Evolutionary conservation across 2,113 vertebrate species (phyloP), one percentile per base, ranked within the genome.

Genomic region (Actenoides lindsayi): DNA sequence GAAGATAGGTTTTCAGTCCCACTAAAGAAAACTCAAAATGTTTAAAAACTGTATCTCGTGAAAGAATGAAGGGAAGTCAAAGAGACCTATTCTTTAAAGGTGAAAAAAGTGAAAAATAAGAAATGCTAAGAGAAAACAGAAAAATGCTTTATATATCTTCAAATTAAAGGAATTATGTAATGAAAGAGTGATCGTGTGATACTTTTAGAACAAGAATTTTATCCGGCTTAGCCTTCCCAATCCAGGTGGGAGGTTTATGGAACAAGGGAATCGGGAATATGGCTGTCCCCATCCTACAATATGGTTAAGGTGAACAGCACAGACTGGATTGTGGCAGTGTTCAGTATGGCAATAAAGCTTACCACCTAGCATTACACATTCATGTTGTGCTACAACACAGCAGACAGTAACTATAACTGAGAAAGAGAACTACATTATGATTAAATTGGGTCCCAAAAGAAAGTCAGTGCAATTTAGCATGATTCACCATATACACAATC

Each of bases 301-400:
- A 35, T 0, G 13, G n/a, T 13, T 84, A 31, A 82, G 23, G 1
- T 8, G 1, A 7, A 16, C 31, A 84, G 28, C 60, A 46, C 6
- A 54, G 39, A 51, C 0, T 50, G 21, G 33, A 93, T 48, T 82
- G 68, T 21, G 16, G 74, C 65, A 84, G 28, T 31, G 56, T 12
- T 82, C n/a, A 67, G n/a, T 51, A 87, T 1, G 5, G 3, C 2
- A 96, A 64, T 50, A 71, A 70, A 65, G 33, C 31, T 71, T 64
- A 62, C n/a, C 27, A 11, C 24, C 19, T 42, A 71, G 5, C 31
- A 60, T 15, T 42, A 67, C n/a, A 41, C 39, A 62, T 23, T 35
- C 15, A 35, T 23, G 15, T 5, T 41, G 16, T n/a, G 7, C 48
- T 73, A 33, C 18, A 73, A 46, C 13, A 60, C 62, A 83, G 31